Conservation (phyloP, 2,113 vertebrate genomes). For the Pionites leucogaster region DNA sequence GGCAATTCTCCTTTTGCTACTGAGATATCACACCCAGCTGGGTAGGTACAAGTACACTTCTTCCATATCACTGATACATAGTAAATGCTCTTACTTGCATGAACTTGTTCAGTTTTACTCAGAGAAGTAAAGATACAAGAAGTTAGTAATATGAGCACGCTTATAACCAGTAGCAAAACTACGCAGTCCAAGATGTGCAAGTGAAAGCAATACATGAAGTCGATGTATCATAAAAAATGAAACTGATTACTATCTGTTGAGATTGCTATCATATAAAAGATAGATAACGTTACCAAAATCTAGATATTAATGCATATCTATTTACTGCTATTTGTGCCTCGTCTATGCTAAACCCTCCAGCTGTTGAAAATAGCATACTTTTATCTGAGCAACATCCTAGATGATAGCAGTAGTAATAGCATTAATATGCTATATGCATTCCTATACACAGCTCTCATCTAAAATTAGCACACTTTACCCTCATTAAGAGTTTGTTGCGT, state of each 20-base stretch:
- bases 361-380: not conserved
- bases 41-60: not conserved
- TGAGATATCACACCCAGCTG: not conserved
- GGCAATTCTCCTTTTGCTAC: slow-evolving; percentile 8
- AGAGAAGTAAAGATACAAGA: not conserved
- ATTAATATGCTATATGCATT: not conserved
- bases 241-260: not conserved
- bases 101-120: not conserved
- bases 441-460: not conserved
- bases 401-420: not conserved
- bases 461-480: not conserved
- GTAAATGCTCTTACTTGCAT: not conserved
- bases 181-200: not conserved
- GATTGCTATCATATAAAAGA: not conserved
- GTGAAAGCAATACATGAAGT: not conserved
- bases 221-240: not conserved
- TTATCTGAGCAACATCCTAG: not conserved
- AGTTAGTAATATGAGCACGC: not conserved
- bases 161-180: not conserved
- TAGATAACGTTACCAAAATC: not conserved
- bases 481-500: not conserved
- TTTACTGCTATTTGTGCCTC: not conserved
- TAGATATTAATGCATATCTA: not conserved
- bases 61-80: not conserved
- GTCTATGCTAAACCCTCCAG: not conserved